Evolutionary conservation across 2,888 invertebrate species (phyloP).

Genomic region (Drosophila silvestris): DNA sequence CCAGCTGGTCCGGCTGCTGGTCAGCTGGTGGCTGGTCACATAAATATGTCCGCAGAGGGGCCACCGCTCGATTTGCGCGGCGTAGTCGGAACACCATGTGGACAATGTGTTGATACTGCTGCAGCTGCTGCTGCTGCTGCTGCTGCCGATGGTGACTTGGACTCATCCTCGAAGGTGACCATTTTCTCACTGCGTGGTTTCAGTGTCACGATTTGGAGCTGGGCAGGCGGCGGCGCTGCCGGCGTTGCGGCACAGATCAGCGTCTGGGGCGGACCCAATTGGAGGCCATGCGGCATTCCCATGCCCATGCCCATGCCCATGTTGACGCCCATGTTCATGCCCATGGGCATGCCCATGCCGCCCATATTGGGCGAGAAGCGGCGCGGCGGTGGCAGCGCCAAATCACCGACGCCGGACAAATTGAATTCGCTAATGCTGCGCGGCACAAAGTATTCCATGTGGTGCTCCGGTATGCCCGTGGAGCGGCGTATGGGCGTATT

Average conservation of each 20-base stretch:
- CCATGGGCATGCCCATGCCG: conserved; percentile 54
- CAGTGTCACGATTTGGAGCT: conserved; percentile 85
- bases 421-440: conserved; percentile 94
- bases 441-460: conserved; percentile 93
- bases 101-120: conserved; percentile 78
- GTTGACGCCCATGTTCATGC: conserved; percentile 81
- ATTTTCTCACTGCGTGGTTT: conserved; percentile 89
- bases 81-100: conserved; percentile 85
- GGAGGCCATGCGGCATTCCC: conserved; percentile 79
- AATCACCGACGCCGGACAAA: conserved; percentile 88
- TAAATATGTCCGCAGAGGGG: conserved; percentile 92
- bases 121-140: conserved; percentile 17
- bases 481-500: conserved; percentile 89
- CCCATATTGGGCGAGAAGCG: conserved; percentile 83
- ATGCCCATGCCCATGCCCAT: conserved; percentile 67
- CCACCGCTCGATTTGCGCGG: conserved; percentile 81
- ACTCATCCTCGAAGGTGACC: conserved; percentile 93
- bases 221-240: conserved; percentile 80
- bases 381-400: conserved; percentile 86
- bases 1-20: conserved; percentile 51
- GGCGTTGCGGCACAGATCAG: conserved; percentile 78
- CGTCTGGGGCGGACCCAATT: conserved; percentile 83
- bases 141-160: conserved; percentile 69
- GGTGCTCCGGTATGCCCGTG: conserved; percentile 87
- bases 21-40: conserved; percentile 88